phyloP scores from a whole-genome alignment of 2,113 vertebrate species.

The Electrona antarctica region DNA sequence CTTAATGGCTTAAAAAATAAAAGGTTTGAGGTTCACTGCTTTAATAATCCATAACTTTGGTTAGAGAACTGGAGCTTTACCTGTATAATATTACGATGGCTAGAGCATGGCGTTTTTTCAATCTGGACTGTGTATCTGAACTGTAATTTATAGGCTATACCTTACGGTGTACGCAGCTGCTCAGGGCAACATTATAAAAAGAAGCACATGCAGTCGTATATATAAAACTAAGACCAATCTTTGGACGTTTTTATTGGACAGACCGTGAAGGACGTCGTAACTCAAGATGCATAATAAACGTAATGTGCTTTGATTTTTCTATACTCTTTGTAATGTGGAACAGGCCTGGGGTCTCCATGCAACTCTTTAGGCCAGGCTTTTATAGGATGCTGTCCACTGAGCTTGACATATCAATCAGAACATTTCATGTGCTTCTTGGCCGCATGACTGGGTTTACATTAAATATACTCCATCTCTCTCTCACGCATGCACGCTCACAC shows the following conservation, averaged over 20 bases:
- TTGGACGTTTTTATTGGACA: slow-evolving; percentile 55
- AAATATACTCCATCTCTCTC: slow-evolving; percentile 3
- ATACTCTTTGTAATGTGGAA: slow-evolving; percentile 42
- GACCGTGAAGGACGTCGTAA: slow-evolving; percentile 54
- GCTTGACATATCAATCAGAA: slow-evolving; percentile 51
- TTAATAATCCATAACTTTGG: neutral
- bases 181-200: slow-evolving; percentile 36
- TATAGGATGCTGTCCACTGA: slow-evolving; percentile 38
- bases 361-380: slow-evolving; percentile 22
- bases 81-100: slow-evolving; percentile 9
- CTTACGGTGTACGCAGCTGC: slow-evolving; percentile 30
- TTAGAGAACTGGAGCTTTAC: neutral
- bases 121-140: slow-evolving; percentile 14
- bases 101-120: slow-evolving; percentile 24
- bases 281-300: slow-evolving; percentile 60
- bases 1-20: too few species aligned
- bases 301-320: slow-evolving; percentile 61
- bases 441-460: slow-evolving; percentile 47
- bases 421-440: slow-evolving; percentile 46
- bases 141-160: slow-evolving; percentile 11
- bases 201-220: slow-evolving; percentile 23
- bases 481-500: neutral
- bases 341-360: slow-evolving; percentile 30
- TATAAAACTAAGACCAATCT: slow-evolving; percentile 51
- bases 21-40: too few species aligned